Evolutionary conservation across 2,888 invertebrate species (phyloP), one percentile per base, ranked within the genome.

Genomic region (Ectemnius cavifrons): DNA sequence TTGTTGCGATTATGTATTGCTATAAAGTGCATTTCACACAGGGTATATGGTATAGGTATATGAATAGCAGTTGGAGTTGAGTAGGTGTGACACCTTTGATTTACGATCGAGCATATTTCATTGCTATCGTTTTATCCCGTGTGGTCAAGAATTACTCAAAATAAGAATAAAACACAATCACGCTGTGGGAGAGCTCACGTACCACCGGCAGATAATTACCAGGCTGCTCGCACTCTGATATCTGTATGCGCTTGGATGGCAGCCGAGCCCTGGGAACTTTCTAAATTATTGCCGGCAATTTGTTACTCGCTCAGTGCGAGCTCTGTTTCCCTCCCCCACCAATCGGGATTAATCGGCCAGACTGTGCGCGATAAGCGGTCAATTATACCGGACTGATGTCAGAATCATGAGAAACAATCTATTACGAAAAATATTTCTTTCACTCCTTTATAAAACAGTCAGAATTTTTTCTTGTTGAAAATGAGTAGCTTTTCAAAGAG

Each of bases 221-320:
- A 52, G 52, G 52, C 52, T 16, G 52, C 63, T 49, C 16, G 47
- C 60, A 23, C 56, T 46, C 67, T 75, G 69, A 52, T 68, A 67
- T 76, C 67, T 60, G 46, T 14, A 63, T 56, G 47, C 62, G 47
- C 67, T 65, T 47, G 59, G 73, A 37, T 67, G 58, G 69, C 28
- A 63, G 23, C 28, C 61, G 57, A 46, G 16, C 52, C 49, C 71
- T 62, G 63, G 73, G 77, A 82, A 84, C 84, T 82, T 85, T 83
- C 77, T 80, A 81, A 87, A 82, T 86, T 82, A 87, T 85, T 69
- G 80, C 74, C 72, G 63, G 75, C 82, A 71, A 86, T 86, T 84
- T 77, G 81, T 86, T 84, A 77, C 63, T 37, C 71, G 70, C 67
- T 73, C 62, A 23, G 61, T 61, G 23, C 66, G 52, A 64, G 52